Percentiles rank a stretch among this genome's conserved stretches.
phyloP scores from a whole-genome alignment of 1,140 invertebrate species.

The Neodiprion lecontei region DNA sequence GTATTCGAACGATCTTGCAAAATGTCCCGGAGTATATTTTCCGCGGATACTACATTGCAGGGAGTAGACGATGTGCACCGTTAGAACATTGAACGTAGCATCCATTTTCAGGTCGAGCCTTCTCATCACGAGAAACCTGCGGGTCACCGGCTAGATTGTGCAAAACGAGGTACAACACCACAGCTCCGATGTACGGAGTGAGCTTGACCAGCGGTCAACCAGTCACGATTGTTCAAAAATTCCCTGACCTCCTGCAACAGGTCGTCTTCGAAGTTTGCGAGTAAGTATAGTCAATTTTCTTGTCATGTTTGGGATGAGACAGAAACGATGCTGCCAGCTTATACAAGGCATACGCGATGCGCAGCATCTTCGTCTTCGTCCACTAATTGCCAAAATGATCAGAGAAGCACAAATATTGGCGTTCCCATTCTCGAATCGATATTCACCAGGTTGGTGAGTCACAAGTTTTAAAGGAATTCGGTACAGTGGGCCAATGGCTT shows the following conservation, averaged over 20 bases:
- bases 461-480: background rate
- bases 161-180: slow-evolving; percentile 89
- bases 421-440: background rate
- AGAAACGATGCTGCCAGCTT: too few species aligned
- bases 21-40: too few species aligned
- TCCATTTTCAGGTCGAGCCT: slow-evolving; percentile 49
- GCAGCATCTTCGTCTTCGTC: too few species aligned
- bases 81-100: background rate
- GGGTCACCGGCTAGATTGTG: slow-evolving; percentile 80
- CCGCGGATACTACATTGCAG: too few species aligned
- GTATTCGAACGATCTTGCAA: too few species aligned
- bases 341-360: too few species aligned
- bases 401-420: background rate
- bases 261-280: slow-evolving; percentile 87
- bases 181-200: slow-evolving; percentile 91
- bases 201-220: slow-evolving; percentile 90
- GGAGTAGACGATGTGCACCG: too few species aligned
- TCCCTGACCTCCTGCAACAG: slow-evolving; percentile 91
- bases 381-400: background rate
- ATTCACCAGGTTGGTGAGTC: background rate
- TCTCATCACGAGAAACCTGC: slow-evolving; percentile 60
- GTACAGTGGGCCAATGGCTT: background rate
- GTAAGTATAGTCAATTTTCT: slow-evolving; percentile 47
- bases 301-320: background rate
- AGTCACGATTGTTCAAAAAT: slow-evolving; percentile 93